Evolutionary conservation across 2,888 invertebrate species (phyloP).

Genomic region (Lepetodrilus schrolli): DNA sequence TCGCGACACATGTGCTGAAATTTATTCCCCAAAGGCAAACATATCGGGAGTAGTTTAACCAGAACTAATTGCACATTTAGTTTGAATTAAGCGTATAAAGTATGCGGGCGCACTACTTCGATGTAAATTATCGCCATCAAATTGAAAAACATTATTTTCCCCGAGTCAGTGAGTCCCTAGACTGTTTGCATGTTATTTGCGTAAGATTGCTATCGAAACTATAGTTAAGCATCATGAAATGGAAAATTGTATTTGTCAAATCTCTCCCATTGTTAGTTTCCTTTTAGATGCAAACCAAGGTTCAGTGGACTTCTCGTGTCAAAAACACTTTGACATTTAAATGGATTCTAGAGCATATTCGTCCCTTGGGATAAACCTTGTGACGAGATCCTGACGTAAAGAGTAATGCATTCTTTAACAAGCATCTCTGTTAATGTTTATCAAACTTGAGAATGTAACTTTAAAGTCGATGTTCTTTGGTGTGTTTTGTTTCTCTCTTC

Average conservation of each 20-base stretch:
- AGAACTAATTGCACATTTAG: not conserved
- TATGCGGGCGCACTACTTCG: not conserved
- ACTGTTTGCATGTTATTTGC: not conserved
- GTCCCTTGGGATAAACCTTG: too few relatives aligned
- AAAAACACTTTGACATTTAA: not conserved
- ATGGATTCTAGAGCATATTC: not conserved
- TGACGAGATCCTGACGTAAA: too few relatives aligned
- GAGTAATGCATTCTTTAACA: too few relatives aligned
- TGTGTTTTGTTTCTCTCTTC: too few relatives aligned
- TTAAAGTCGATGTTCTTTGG: too few relatives aligned
- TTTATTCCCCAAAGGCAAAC: slow-evolving; percentile 1
- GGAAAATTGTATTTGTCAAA: not conserved
- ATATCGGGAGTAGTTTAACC: not conserved
- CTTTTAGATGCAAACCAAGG: not conserved
- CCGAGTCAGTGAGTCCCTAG: not conserved
- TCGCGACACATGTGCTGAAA: too few relatives aligned
- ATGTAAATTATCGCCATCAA: not conserved
- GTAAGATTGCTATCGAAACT: not conserved
- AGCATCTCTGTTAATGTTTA: too few relatives aligned
- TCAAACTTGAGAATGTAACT: too few relatives aligned
- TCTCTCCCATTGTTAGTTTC: not conserved
- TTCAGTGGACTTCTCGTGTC: not conserved
- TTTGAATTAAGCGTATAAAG: not conserved
- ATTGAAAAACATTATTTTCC: not conserved
- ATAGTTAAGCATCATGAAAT: not conserved